Evolutionary conservation across 2,888 invertebrate species (phyloP).

Genomic region (Trichogramma evanescens): DNA sequence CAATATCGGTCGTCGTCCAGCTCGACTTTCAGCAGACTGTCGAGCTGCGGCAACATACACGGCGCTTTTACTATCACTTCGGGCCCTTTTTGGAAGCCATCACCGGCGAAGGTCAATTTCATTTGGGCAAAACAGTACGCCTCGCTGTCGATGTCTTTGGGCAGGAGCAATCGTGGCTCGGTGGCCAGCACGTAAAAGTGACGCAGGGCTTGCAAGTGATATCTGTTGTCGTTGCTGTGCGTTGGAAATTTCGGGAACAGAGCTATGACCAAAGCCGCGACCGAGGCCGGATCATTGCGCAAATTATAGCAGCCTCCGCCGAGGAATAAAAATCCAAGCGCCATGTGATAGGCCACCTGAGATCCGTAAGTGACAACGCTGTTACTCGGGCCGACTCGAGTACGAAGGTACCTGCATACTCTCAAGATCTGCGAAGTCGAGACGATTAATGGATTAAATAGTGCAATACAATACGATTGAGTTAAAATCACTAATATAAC

Average conservation of each 20-base stretch:
- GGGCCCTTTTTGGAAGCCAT: slow-evolving; percentile 50
- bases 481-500: not conserved
- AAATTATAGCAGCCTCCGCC: slow-evolving; percentile 87
- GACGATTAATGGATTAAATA: not conserved
- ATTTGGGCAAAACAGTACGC: slow-evolving; percentile 78
- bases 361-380: slow-evolving; percentile 78
- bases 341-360: slow-evolving; percentile 93
- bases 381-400: slow-evolving; percentile 66
- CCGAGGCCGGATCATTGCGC: slow-evolving; percentile 72
- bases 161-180: slow-evolving; percentile 81
- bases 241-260: slow-evolving; percentile 96
- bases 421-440: slow-evolving; percentile 56
- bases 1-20: slow-evolving; percentile 83
- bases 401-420: slow-evolving; percentile 75
- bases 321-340: slow-evolving; percentile 85
- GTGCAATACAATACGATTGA: not conserved
- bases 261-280: slow-evolving; percentile 86
- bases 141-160: slow-evolving; percentile 75
- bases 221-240: slow-evolving; percentile 93
- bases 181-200: slow-evolving; percentile 93
- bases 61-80: slow-evolving; percentile 67
- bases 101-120: slow-evolving; percentile 39
- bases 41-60: slow-evolving; percentile 76
- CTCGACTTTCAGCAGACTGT: slow-evolving; percentile 65
- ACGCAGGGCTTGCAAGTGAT: slow-evolving; percentile 93